These are phyloP conservation scores for Phoenicopterus ruber DNA, from an alignment of 2,113 vertebrate genomes.

Conservation along the genomic window DNA sequence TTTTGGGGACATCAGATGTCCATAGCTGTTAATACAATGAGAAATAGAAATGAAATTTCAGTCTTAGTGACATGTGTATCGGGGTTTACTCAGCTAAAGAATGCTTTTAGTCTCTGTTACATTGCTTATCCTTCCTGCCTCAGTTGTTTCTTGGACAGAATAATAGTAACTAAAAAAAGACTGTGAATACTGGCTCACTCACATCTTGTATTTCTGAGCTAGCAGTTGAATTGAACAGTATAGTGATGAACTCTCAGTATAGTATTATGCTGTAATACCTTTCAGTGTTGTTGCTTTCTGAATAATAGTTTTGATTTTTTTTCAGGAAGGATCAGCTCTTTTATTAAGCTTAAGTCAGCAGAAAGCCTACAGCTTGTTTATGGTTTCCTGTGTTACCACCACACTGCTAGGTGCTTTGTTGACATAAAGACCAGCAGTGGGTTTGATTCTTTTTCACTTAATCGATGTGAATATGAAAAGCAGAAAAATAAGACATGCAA, in stretches of 20 bases:
- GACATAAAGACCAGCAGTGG: not conserved
- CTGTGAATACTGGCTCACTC: not conserved
- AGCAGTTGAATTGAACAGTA: not conserved
- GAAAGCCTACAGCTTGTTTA: slow-evolving; percentile 3
- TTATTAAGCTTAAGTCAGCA: slow-evolving; percentile 40
- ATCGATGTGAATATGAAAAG: not conserved
- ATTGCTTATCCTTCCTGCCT: not conserved
- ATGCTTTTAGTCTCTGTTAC: not conserved
- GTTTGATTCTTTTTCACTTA: not conserved
- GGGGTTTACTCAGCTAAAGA: not conserved
- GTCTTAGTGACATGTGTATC: not conserved
- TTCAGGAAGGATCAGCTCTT: slow-evolving; percentile 9
- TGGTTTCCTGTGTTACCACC: not conserved
- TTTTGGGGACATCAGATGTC: not conserved
- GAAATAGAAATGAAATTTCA: not conserved
- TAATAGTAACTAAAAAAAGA: not conserved
- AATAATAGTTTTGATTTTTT: slow-evolving; percentile 30
- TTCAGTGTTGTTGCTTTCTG: not conserved
- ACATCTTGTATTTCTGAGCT: not conserved
- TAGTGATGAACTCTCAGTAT: not conserved
- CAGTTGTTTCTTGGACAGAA: not conserved
- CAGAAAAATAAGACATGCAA: not conserved
- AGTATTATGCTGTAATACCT: not conserved
- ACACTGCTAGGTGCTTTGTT: not conserved
- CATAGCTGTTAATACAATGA: not conserved